A percentile compares a stretch with the other conserved stretches of the same genome.
These are phyloP conservation scores for Aspidiotus destructor DNA, from an alignment of 2,888 invertebrate genomes.

Conservation along the genomic window DNA sequence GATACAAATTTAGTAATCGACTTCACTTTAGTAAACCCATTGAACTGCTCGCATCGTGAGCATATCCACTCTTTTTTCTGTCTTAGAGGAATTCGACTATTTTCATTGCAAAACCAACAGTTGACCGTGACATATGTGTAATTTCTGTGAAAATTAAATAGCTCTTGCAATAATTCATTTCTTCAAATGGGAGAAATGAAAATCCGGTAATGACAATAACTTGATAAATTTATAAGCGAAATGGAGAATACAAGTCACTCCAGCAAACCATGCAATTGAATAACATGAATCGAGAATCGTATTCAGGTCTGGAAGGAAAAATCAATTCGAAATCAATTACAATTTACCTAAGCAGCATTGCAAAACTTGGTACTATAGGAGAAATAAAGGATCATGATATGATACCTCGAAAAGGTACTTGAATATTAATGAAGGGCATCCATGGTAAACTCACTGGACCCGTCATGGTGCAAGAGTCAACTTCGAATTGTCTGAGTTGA, in stretches of 20 bases:
- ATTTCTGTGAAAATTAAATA: slow-evolving; percentile 39
- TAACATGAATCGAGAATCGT: neutral
- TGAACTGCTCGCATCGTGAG: slow-evolving; percentile 46
- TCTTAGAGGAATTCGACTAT: slow-evolving; percentile 42
- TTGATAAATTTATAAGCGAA: neutral
- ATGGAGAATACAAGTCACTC: neutral
- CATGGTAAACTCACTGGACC: neutral
- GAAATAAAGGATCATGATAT: neutral
- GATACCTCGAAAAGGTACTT: neutral
- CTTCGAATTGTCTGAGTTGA: too few species aligned
- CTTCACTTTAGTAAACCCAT: slow-evolving; percentile 44
- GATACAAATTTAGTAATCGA: neutral
- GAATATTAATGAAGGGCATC: neutral
- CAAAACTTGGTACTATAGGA: too few species aligned
- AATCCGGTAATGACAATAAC: neutral
- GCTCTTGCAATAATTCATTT: too few species aligned
- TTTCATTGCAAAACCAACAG: slow-evolving; percentile 46
- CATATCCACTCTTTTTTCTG: slow-evolving; percentile 44
- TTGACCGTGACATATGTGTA: slow-evolving; percentile 42
- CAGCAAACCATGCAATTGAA: neutral
- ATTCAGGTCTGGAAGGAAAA: neutral
- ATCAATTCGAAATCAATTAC: too few species aligned
- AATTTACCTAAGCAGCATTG: too few species aligned
- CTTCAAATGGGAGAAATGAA: too few species aligned
- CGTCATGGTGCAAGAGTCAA: too few species aligned